These are phyloP conservation scores for Ahaetulla prasina DNA, from an alignment of 2,113 vertebrate species.

Conservation along the genomic window DNA sequence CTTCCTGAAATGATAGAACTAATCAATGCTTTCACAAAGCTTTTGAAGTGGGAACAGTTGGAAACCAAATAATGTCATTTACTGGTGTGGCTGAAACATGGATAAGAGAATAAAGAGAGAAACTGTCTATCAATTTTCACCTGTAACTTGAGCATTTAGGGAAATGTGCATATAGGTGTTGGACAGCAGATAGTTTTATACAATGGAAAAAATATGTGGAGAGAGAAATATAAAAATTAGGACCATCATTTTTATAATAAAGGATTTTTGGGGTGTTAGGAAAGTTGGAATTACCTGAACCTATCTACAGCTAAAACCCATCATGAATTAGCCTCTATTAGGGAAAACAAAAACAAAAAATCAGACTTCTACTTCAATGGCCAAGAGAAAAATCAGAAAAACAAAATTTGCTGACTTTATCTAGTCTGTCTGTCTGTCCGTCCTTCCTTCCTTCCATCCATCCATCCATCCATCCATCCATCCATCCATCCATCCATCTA, in stretches of 20 bases:
- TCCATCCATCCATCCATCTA: too few relatives aligned
- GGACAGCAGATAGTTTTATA: background rate
- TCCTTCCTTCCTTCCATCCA: too few relatives aligned
- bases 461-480: too few relatives aligned
- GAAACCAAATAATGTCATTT: constrained; percentile 4
- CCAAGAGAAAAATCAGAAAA: background rate
- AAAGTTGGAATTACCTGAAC: background rate
- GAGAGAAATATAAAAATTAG: background rate
- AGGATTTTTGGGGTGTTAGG: background rate
- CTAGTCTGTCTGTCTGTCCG: too few relatives aligned
- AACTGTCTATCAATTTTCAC: background rate
- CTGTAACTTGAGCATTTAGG: background rate
- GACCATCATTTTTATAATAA: background rate
- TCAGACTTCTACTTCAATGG: background rate
- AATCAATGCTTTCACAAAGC: constrained; percentile 30
- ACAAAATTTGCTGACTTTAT: too few relatives aligned
- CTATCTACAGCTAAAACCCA: background rate
- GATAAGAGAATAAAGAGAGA: background rate
- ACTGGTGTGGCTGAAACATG: background rate
- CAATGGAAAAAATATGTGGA: background rate
- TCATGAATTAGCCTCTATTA: background rate
- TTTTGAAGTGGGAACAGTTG: constrained; percentile 27
- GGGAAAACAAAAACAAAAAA: background rate
- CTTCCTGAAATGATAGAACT: constrained; percentile 7
- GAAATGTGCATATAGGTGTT: background rate